phyloP scores from a whole-genome alignment of 2,797 vertebrate genomes.

The Rachycentron canadum region DNA sequence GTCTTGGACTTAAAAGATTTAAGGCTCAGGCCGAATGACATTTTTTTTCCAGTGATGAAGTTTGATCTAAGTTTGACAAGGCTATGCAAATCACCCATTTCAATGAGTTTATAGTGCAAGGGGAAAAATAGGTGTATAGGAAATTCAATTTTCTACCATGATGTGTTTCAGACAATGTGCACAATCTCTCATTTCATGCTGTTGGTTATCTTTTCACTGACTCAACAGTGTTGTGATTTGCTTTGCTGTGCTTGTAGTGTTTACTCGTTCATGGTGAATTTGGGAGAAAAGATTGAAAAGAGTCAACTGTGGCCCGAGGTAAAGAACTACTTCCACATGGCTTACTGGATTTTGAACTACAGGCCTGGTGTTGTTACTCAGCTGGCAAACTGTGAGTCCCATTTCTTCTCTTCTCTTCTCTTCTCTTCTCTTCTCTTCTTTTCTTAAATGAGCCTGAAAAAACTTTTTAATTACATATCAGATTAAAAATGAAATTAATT shows the following conservation, averaged over 20 bases:
- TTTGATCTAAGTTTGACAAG: background rate
- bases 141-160: background rate
- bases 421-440: background rate
- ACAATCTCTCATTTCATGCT: background rate
- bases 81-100: background rate
- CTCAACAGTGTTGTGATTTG: conserved; percentile 22
- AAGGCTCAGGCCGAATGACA: background rate
- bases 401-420: background rate
- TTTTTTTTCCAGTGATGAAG: background rate
- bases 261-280: conserved; percentile 43
- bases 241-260: conserved; percentile 64
- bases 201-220: background rate
- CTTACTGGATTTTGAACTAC: conserved; percentile 84
- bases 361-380: conserved; percentile 67
- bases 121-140: background rate
- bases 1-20: background rate
- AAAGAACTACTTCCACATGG: conserved; percentile 79
- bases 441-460: background rate
- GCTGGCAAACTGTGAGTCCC: conserved; percentile 83
- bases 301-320: conserved; percentile 76
- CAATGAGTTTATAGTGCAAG: background rate
- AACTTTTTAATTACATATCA: background rate
- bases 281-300: conserved; percentile 73
- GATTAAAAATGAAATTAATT: background rate
- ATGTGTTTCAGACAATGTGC: background rate